Base-by-base conservation (phyloP, 2,888 invertebrate species). In the Zelleria hepariella region DNA sequence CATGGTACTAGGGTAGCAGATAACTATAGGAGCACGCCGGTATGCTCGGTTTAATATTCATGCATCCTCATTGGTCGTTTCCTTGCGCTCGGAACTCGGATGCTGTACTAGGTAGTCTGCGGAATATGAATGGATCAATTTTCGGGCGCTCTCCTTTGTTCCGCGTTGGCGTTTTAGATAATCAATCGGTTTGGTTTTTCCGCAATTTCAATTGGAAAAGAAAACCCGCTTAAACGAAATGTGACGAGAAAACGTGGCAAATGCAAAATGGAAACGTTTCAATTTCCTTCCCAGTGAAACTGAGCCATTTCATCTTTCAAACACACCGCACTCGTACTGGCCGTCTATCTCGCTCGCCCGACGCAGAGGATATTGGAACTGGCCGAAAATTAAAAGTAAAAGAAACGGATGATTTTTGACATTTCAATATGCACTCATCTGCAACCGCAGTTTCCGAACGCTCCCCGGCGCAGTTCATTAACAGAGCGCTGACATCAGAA, bases 401-500 rank as follows among this genome's bases (percentile, higher is more conserved):
- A 87, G 86, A 84, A 86, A 84, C 76, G 75, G 73, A 51, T 72
- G 75, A 78, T 78, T 81, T 82, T 80, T 84, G 87, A 87, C 86
- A 70, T 85, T 86, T 80, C 87, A 84, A 86, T 86, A 86, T 86
- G 83, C 86, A 86, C 85, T 86, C 86, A 81, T 78, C 82, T 77
- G 68, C 71, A 69, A 66, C 68, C 65, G 67, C 64, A 66, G 65
- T 42, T 42, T 15, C 32, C 32, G 32, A 42, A 66, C 48, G 59
- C 62, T 59, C 61, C 61, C 61, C 60, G 60, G 61, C 55, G 68
- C 64, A 69, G 71, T 79, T 79, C 80, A 84, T 82, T 82, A 81
- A 78, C 72, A 69, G 61, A 66, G 64, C 69, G 55, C 25, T 47
- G 21, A 25, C 59, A 25, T 58, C 58, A 58, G 58, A 58, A 55